These are phyloP conservation scores for Poecilobothrus nobilitatus DNA, from an alignment of 2,888 invertebrate species.

Conservation along the genomic window DNA sequence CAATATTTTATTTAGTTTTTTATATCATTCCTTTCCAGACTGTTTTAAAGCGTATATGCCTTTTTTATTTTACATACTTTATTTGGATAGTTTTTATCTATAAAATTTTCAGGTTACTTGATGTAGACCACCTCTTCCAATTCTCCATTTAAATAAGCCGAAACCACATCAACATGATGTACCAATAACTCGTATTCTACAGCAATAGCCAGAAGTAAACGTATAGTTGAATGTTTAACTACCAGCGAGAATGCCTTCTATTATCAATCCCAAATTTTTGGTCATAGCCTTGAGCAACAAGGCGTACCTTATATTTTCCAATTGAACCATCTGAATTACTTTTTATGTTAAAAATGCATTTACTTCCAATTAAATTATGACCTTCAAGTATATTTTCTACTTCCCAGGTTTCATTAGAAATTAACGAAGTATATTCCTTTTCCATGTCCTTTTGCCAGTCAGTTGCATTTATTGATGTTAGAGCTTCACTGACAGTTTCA, in stretches of 20 bases:
- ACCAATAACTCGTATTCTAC: not conserved
- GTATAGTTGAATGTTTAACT: too few species aligned
- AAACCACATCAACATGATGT: not conserved
- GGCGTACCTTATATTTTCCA: too few species aligned
- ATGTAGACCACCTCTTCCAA: not conserved
- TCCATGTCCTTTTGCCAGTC: too few species aligned
- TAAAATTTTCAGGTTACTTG: not conserved
- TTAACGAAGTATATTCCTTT: too few species aligned
- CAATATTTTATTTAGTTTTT: constrained; percentile 15
- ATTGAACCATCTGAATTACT: too few species aligned
- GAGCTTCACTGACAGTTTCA: too few species aligned
- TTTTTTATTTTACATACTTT: constrained; percentile 21
- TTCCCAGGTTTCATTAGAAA: too few species aligned
- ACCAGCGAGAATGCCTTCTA: constrained; percentile 27
- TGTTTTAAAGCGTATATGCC: constrained; percentile 23
- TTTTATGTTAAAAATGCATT: too few species aligned
- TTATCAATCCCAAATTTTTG: constrained; percentile 27
- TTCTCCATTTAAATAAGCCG: not conserved
- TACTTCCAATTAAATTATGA: too few species aligned
- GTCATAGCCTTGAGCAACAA: too few species aligned
- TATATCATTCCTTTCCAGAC: constrained; percentile 21
- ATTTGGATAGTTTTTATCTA: constrained; percentile 6
- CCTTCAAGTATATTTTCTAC: too few species aligned
- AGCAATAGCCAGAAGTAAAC: constrained; percentile 18
- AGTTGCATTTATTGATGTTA: too few species aligned